Evolutionary conservation across 2,888 invertebrate genomes (phyloP), one percentile per base, ranked within the genome.

Genomic region (Apamea sordens): DNA sequence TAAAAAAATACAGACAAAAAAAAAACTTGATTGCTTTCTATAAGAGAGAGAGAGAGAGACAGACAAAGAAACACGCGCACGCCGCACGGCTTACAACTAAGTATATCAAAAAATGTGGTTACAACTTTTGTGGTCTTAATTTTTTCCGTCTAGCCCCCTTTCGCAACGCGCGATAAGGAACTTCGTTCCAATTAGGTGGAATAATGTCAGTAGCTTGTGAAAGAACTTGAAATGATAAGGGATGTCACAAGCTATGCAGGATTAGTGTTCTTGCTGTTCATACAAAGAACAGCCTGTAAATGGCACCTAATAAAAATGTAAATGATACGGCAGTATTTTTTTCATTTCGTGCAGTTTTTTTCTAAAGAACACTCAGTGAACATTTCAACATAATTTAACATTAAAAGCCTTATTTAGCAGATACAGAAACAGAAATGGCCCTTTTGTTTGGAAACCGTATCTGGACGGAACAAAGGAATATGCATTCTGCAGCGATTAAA

Each of bases 381-480:
- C 18, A 56, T 70, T 53, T 10, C 1, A n/a, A 36, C 18, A 7
- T 41, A 18, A 41, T 59, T 73, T 53, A 67, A 71, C 77, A 79
- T 75, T 53, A 47, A 81, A 79, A 65, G 76, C 72, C 77, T 85
- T 87, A 69, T 76, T 80, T 36, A 64, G n/a, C 36, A 80, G 61
- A 87, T 73, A 74, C 41, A 76, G 50, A 75, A 77, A 73, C 36
- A 73, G 76, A 76, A 85, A 76, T 15, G 28, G 65, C 36, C 32
- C 70, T 53, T 80, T 82, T 87, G 79, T 82, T 79, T 59, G 11
- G n/a, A 61, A 80, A 41, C 76, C 71, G 70, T 73, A 80, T 79
- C 76, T 32, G 69, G 78, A 64, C 56, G 18, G 76, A 77, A 85
- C 87, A 88, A 87, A 83, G 77, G 76, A 79, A 76, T 76, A 71